Base-by-base conservation (phyloP, 2,797 vertebrate genomes). In the Syngnathus acus region DNA sequence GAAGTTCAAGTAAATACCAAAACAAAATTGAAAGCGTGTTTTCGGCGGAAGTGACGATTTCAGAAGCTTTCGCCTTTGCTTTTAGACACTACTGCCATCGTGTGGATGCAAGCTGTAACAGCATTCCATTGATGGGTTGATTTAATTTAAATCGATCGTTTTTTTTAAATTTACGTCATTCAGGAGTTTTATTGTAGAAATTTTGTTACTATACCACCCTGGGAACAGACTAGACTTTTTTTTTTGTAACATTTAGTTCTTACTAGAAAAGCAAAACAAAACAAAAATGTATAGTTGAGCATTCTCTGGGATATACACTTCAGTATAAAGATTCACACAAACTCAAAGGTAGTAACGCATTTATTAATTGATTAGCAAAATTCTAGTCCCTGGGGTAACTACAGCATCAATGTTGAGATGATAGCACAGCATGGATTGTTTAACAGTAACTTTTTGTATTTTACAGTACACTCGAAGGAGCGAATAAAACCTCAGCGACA, bases 351-450 rank as follows among this genome's bases (percentile, higher is more conserved):
- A 39, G 39, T 6, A 64, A 54, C 26, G 65, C 21, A 26, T 82
- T 74, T 84, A 78, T 80, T 86, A 19, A 78, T 47, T 73, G 61
- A 72, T 82, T 72, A 72, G 55, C 72, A 5, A 32, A 64, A 63
- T 68, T 62, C 5, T 66, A 64, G 21, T 39, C 69, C 9, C 58
- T 37, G 62, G 1, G 6, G 5, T 67, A 43, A 81, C 51, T 72
- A 1, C 19, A 67, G 66, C 57, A 62, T 62, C 61, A 42, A 26
- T 9, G 8, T 21, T 64, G 26, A 68, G 66, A 64, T 68, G 67
- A 65, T 37, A 63, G 13, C 54, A 65, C 69, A 72, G 40, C 47
- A 65, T 32, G 3, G 21, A 32, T 53, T 21, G 32, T n/a, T 63
- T 51, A 42, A 7, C 42, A 26, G 69, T 37, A 68, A 26, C 16